Evolutionary conservation across 2,888 invertebrate genomes (phyloP).

Genomic region (Esperia sulphurella): DNA sequence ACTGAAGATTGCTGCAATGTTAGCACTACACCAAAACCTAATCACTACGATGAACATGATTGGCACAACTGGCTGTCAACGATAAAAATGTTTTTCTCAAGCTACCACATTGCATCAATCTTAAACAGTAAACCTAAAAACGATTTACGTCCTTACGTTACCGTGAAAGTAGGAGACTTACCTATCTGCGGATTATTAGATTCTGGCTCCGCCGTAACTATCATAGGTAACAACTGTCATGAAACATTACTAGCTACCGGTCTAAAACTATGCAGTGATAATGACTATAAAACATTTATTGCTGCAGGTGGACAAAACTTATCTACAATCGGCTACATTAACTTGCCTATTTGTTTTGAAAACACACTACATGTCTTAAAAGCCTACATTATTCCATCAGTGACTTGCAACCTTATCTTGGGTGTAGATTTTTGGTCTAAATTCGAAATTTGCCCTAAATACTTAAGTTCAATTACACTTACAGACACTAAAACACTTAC

Average conservation of each 20-base stretch:
- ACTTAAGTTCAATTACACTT: no score
- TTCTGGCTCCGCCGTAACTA: conserved; percentile 18
- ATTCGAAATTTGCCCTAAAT: conserved; percentile 11
- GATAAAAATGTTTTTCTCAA: no score
- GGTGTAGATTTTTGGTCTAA: conserved; percentile 19
- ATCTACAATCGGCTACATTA: conserved; percentile 5
- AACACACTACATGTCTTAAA: conserved; percentile 5
- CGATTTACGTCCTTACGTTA: no score
- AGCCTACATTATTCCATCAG: conserved; percentile 13
- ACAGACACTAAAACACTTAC: neutral
- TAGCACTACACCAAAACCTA: no score
- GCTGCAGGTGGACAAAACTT: conserved; percentile 12
- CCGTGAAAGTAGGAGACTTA: no score
- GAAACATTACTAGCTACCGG: neutral
- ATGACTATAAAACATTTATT: neutral
- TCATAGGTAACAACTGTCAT: conserved; percentile 18
- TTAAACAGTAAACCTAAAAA: no score
- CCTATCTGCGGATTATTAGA: conserved; percentile 15
- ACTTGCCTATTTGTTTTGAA: no score
- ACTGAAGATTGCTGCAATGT: no score
- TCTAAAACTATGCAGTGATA: neutral
- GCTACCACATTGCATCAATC: no score
- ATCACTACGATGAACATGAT: no score
- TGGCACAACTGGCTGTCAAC: no score
- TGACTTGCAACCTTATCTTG: conserved; percentile 12